Evolutionary conservation across 2,888 invertebrate species (phyloP).

Genomic region (Hyalella azteca): DNA sequence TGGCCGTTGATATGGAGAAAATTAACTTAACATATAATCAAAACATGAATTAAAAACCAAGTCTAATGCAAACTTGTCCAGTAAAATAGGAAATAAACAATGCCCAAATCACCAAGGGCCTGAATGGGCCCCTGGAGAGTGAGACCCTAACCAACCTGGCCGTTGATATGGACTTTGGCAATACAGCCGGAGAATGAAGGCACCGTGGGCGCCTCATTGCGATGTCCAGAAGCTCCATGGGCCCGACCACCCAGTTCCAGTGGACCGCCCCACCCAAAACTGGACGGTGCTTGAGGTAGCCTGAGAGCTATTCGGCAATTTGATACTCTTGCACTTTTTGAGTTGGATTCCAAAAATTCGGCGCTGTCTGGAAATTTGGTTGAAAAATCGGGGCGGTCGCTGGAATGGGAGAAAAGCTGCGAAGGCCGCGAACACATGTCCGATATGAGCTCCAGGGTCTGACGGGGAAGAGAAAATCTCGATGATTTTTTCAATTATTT

Average conservation of each 20-base stretch:
- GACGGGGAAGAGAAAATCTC: neutral
- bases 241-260: conserved; percentile 13
- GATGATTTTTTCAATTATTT: no score
- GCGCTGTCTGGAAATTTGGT: conserved; percentile 30
- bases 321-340: conserved; percentile 11
- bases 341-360: neutral
- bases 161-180: conserved; percentile 82
- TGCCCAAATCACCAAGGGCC: no score
- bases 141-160: no score
- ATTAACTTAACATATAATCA: no score
- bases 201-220: conserved; percentile 67
- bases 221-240: neutral
- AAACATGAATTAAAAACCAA: no score
- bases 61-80: no score
- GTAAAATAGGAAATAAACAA: no score
- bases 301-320: neutral
- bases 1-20: no score
- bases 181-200: conserved; percentile 85
- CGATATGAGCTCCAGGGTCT: conserved; percentile 53
- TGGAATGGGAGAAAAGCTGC: neutral
- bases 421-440: conserved; percentile 52
- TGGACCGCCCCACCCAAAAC: conserved; percentile 30
- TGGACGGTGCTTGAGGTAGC: conserved; percentile 5
- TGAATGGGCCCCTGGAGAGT: no score
- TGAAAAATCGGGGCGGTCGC: neutral